Base-by-base conservation (phyloP, 1,140 invertebrate species). In the Acyrthosiphon pisum region DNA sequence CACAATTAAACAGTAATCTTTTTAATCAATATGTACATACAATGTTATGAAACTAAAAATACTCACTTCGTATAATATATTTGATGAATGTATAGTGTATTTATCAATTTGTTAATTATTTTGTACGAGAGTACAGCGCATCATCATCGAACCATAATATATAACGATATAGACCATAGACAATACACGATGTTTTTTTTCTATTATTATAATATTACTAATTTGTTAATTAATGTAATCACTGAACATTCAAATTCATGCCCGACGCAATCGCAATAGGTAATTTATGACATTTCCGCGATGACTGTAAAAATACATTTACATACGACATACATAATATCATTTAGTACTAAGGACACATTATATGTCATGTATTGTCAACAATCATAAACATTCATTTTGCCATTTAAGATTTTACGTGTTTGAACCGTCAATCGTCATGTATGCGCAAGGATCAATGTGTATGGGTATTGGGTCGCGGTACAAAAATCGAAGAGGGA, bases 231-330 rank as follows among this genome's bases (percentile, higher is more conserved):
- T n/a, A 76, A 76, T 76, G n/a, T 18, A 76, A 76, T 76, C 60
- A 76, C n/a, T 76, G 14, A 76, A 76, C 60, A n/a, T 76, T 76
- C 60, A 76, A 76, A 76, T 76, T 76, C n/a, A 76, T 76, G n/a
- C 26, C 30, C 9, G 60, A 11, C 60, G 9, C 26, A 68, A 68
- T 68, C 14, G n/a, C 60, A n/a, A n/a, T 18, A 30, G 60, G 14
- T 68, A 76, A 76, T 76, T 76, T 76, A 76, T 76, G 60, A 6
- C n/a, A 76, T 76, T 76, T 76, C n/a, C n/a, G n/a, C 30, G n/a
- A 76, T 14, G 3, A 76, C n/a, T 6, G 30, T 76, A n/a, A n/a
- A 18, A n/a, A 76, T 76, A 76, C 30, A 76, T 76, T 76, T n/a
- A 76, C 30, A 76, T 60, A 60, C 22, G 22, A 53, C 23, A 30